Conservation (phyloP, 2,113 vertebrate genomes). For the Nyctibius bracteatus region DNA sequence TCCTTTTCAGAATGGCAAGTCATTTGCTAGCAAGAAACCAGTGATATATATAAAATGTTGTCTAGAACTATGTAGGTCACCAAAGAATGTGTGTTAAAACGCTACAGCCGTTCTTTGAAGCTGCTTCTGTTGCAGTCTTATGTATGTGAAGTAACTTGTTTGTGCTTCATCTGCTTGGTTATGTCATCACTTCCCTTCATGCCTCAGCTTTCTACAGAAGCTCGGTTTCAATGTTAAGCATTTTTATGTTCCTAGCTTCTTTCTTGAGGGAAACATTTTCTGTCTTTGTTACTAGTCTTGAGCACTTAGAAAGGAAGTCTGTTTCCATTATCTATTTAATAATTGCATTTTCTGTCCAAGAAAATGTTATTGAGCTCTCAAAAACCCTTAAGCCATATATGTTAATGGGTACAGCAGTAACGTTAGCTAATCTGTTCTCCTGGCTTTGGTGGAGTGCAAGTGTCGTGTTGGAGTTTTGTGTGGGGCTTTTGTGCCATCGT, state of each 20-base stretch:
- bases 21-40: background rate
- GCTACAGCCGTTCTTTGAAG: background rate
- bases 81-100: background rate
- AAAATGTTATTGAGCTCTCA: background rate
- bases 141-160: background rate
- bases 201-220: background rate
- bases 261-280: background rate
- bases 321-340: background rate
- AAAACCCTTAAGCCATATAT: background rate
- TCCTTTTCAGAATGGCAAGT: background rate
- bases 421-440: background rate
- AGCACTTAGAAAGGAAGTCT: background rate
- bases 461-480: background rate
- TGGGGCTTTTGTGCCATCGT: background rate
- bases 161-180: background rate
- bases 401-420: background rate
- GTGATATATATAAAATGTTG: background rate
- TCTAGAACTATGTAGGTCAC: background rate
- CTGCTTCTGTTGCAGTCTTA: background rate
- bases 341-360: background rate
- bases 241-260: background rate
- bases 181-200: background rate
- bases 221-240: background rate
- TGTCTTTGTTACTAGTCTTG: background rate
- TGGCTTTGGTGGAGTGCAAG: background rate